Percentiles rank a stretch among this genome's conserved stretches.
These are phyloP conservation scores for Rosalia funebris DNA, from an alignment of 2,888 invertebrate genomes.

Conservation along the genomic window DNA sequence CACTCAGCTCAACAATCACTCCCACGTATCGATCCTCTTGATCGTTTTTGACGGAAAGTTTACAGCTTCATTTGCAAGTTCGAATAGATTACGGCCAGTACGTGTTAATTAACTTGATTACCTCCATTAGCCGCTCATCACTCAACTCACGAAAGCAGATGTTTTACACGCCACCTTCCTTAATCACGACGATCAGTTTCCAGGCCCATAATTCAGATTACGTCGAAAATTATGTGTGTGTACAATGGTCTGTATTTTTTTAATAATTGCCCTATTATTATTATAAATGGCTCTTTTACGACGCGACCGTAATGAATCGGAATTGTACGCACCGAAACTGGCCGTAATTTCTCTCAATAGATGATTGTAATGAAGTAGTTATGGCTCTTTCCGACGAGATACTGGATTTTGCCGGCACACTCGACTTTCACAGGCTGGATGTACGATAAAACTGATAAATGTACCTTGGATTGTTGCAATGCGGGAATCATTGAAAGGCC, in stretches of 20 bases:
- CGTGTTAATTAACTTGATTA: constrained; percentile 43
- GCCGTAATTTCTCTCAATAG: too few relatives aligned
- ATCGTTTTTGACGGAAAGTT: constrained; percentile 27
- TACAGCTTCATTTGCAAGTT: constrained; percentile 30
- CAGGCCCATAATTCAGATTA: constrained; percentile 31
- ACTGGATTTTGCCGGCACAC: too few relatives aligned
- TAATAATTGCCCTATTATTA: constrained; percentile 40
- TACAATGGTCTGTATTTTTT: constrained; percentile 34
- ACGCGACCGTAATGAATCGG: constrained; percentile 12
- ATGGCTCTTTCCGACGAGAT: constrained; percentile 9
- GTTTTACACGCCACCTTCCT: constrained; percentile 36
- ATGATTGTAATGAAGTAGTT: constrained; percentile 11
- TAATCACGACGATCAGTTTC: constrained; percentile 31
- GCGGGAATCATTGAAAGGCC: too few relatives aligned
- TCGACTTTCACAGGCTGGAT: too few relatives aligned
- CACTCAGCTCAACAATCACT: constrained; percentile 7
- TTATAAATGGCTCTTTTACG: constrained; percentile 34
- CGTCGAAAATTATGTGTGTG: constrained; percentile 32
- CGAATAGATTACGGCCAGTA: constrained; percentile 21
- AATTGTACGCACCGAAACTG: constrained; percentile 1
- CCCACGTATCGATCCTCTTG: constrained; percentile 1
- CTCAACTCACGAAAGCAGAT: constrained; percentile 42
- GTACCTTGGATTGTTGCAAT: too few relatives aligned
- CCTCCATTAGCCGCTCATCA: constrained; percentile 41
- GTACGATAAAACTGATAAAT: too few relatives aligned